These are phyloP conservation scores for Pollenia labialis DNA, from an alignment of 2,888 invertebrate species.

Conservation along the genomic window DNA sequence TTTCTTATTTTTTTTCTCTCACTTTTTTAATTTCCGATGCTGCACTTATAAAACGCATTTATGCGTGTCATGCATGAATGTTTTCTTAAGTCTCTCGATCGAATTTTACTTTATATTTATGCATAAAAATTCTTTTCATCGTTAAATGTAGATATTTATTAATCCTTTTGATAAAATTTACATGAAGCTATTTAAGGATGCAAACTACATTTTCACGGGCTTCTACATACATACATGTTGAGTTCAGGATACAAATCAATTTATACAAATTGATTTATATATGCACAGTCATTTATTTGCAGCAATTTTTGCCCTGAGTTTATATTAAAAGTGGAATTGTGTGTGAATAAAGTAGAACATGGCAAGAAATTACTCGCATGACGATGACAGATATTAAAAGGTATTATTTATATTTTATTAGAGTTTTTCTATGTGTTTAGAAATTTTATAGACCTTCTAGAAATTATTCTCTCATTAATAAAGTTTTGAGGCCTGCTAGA, in stretches of 20 bases:
- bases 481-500: no score
- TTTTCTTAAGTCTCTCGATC: background rate
- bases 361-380: background rate
- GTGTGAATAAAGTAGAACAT: conserved; percentile 22
- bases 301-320: conserved; percentile 19
- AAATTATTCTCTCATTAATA: no score
- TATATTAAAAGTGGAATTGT: background rate
- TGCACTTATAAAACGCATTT: conserved; percentile 19
- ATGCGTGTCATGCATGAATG: conserved; percentile 12
- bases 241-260: conserved; percentile 39
- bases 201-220: conserved; percentile 29
- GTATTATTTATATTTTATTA: no score
- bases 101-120: conserved; percentile 10
- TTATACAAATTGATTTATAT: conserved; percentile 61
- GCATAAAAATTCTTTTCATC: conserved; percentile 16
- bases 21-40: conserved; percentile 21
- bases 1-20: background rate
- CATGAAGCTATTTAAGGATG: conserved; percentile 36
- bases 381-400: background rate
- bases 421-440: no score
- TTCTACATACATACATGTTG: background rate
- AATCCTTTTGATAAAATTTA: conserved; percentile 40
- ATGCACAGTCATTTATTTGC: conserved; percentile 26
- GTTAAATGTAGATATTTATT: conserved; percentile 41
- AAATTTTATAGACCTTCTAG: no score